Base-by-base conservation (phyloP, 2,888 invertebrate genomes). In the Melanostoma scalare region DNA sequence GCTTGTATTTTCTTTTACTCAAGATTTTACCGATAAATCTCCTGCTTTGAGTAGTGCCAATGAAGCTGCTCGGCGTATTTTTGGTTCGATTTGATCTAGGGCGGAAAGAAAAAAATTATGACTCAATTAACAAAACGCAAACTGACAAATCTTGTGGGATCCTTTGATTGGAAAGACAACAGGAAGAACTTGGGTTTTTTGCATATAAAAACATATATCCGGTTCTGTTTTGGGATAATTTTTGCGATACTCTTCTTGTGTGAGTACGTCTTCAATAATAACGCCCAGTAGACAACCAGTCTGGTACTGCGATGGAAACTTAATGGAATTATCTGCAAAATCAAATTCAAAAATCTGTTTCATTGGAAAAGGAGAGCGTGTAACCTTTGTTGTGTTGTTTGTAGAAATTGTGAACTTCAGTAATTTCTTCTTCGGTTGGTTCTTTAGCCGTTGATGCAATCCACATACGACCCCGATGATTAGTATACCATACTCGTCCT, bases 61-160 rank as follows among this genome's bases (percentile, higher is more conserved):
- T 42, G 94, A 92, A 2, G 96, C 96, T 8, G 96, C 95, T 88
- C 94, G 94, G 89, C 96, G 96, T 69, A 96, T 94, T 78, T 94
- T 93, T 33, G 93, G 92, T 48, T 97, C 96, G 88, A 97, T 89
- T 88, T 95, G 93, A 92, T 96, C 96, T 96, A 92, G 10, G 92
- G 10, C 61, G 44, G 36, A 52, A 46, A 58, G 9, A 10, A 10
- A 10, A 30, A 53, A 4, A 30, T n/a, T 20, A 20, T 20, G 20
- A 20, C 20, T 20, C 20, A 20, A 20, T 20, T 20, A 20, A 20
- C 20, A 20, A 20, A 40, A 31, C 6, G 4, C 6, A 33, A 65
- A 86, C 96, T 95, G 92, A 97, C 97, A 98, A 89, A 98, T 97
- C 92, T 98, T 98, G 90, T 97, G 96, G 87, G 96, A 94, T 53